A percentile compares a stretch with the other conserved stretches of the same genome.
Conservation (phyloP, 2,888 invertebrate genomes). For the Unio delphinus region DNA sequence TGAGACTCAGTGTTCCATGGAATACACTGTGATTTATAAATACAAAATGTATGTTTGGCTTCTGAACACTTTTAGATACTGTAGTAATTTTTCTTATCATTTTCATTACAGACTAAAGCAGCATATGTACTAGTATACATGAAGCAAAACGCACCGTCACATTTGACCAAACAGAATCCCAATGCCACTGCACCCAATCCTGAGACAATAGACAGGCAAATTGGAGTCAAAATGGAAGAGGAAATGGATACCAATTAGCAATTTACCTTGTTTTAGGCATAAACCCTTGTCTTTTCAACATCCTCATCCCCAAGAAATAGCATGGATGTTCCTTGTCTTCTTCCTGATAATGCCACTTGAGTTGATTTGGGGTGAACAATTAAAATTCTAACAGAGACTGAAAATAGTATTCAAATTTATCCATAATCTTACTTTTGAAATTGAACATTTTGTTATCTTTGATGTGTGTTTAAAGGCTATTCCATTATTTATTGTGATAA, state of each 20-base stretch:
- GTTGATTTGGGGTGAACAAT: no score
- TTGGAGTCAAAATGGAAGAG: slow-evolving; percentile 11
- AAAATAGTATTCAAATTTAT: no score
- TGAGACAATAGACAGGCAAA: slow-evolving; percentile 5
- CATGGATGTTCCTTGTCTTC: no score
- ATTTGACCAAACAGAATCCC: slow-evolving; percentile 3
- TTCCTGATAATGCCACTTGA: no score
- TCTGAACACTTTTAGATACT: neutral
- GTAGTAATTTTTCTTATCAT: neutral
- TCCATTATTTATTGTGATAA: no score
- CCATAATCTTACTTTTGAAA: no score
- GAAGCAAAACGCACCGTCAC: slow-evolving; percentile 44
- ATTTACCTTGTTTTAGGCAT: neutral
- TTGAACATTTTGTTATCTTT: no score
- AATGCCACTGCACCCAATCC: slow-evolving; percentile 18
- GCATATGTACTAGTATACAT: slow-evolving; percentile 75
- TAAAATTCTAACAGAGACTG: no score
- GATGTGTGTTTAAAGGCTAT: no score
- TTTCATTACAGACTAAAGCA: slow-evolving; percentile 69
- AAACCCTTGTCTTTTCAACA: neutral
- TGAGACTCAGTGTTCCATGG: no score
- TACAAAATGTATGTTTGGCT: neutral
- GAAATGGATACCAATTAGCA: slow-evolving; percentile 29
- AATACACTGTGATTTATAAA: no score
- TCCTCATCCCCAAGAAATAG: no score